Evolutionary conservation across 2,888 invertebrate species (phyloP).

Genomic region (Marasmarcha lunaedactyla): DNA sequence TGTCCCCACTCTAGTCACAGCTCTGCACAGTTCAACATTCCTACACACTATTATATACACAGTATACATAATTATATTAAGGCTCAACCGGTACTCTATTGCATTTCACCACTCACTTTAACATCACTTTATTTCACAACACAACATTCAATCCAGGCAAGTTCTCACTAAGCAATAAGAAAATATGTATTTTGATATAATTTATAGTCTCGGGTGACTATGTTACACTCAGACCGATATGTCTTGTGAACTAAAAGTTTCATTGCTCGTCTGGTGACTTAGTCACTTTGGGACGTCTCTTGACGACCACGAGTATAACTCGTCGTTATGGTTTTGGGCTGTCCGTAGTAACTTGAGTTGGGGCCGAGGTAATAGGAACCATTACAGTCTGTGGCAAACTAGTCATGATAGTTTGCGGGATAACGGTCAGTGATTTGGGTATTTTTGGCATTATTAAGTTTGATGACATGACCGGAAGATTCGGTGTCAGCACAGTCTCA

Average conservation of each 20-base stretch:
- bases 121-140: constrained; percentile 12
- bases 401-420: constrained; percentile 67
- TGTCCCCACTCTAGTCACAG: constrained; percentile 42
- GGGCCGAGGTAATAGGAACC: constrained; percentile 13
- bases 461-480: constrained; percentile 29
- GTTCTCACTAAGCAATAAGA: constrained; percentile 21
- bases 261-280: constrained; percentile 10
- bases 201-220: no score
- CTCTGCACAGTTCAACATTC: constrained; percentile 25
- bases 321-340: constrained; percentile 49
- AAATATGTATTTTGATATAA: constrained; percentile 12
- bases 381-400: neutral
- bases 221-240: no score
- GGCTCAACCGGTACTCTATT: constrained; percentile 50
- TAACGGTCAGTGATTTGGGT: constrained; percentile 84
- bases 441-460: constrained; percentile 77
- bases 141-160: constrained; percentile 14
- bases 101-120: constrained; percentile 21
- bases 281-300: constrained; percentile 24
- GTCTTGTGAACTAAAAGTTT: constrained; percentile 22
- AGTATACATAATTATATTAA: constrained; percentile 48
- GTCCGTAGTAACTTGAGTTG: constrained; percentile 12
- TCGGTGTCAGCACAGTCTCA: constrained; percentile 31
- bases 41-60: constrained; percentile 57
- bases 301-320: constrained; percentile 38